Percentiles rank a stretch among this genome's conserved stretches.
Evolutionary conservation across 2,113 vertebrate species (phyloP).

Genomic region (Speoplatyrhinus poulsoni): DNA sequence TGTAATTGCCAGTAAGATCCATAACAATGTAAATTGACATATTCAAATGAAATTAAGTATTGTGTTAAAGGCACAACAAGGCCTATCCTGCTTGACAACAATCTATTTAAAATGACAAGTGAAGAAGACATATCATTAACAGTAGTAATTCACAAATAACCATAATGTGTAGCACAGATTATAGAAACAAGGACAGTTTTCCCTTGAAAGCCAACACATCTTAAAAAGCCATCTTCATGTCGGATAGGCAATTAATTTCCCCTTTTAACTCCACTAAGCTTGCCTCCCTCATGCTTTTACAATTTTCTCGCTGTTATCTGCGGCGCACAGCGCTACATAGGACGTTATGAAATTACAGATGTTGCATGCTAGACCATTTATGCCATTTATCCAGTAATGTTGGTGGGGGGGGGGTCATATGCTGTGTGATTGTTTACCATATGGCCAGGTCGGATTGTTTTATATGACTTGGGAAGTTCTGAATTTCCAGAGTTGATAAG

Average conservation of each 20-base stretch:
- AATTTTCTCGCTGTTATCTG: slow-evolving; percentile 26
- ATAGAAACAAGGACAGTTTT: slow-evolving; percentile 16
- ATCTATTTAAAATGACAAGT: not conserved
- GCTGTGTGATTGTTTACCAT: too few species aligned
- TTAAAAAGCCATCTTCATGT: slow-evolving; percentile 37
- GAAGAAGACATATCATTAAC: not conserved
- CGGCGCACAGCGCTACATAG: slow-evolving; percentile 9
- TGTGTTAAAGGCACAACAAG: slow-evolving; percentile 4
- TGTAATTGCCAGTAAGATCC: slow-evolving; percentile 21
- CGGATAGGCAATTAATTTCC: slow-evolving; percentile 51
- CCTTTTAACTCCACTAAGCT: slow-evolving; percentile 44
- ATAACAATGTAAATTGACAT: slow-evolving; percentile 20
- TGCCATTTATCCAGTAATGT: not conserved
- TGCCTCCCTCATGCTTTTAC: slow-evolving; percentile 14
- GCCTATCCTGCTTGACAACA: slow-evolving; percentile 1
- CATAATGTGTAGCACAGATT: slow-evolving; percentile 11
- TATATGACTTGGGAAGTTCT: too few species aligned
- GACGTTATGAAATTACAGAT: not conserved
- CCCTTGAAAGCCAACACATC: slow-evolving; percentile 26
- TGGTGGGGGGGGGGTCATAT: not conserved
- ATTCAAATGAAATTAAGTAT: slow-evolving; percentile 23
- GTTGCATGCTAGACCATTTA: not conserved
- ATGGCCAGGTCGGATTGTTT: too few species aligned
- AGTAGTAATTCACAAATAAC: not conserved
- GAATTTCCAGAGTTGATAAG: too few species aligned